Conservation (phyloP, 1,140 invertebrate species). For the Heterodera carotae region DNA sequence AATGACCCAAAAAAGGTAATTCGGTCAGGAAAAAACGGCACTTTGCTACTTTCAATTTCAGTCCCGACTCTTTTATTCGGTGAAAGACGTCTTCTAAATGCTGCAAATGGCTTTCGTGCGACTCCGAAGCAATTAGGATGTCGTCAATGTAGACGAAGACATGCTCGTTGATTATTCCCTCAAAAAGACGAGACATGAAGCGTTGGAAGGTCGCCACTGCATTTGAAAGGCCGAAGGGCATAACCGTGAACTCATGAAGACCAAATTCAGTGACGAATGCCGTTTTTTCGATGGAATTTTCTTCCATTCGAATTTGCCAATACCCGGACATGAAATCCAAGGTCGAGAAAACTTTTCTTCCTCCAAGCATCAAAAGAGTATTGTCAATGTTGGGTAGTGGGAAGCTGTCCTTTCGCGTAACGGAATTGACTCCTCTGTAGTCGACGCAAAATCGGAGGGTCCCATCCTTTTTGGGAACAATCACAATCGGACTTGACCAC, state of each 20-base stretch:
- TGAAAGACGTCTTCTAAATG: slow-evolving; percentile 49
- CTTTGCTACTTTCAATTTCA: slow-evolving; percentile 57
- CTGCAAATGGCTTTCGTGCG: slow-evolving; percentile 22
- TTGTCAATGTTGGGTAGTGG: slow-evolving; percentile 70
- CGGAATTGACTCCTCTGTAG: slow-evolving; percentile 68
- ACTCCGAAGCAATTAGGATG: slow-evolving; percentile 33
- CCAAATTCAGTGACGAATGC: slow-evolving; percentile 56
- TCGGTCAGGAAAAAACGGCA: slow-evolving; percentile 47
- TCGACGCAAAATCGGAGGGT: slow-evolving; percentile 67
- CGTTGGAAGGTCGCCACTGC: slow-evolving; percentile 68
- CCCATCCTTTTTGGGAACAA: slow-evolving; percentile 70
- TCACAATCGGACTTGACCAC: slow-evolving; percentile 63
- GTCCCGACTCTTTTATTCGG: slow-evolving; percentile 35
- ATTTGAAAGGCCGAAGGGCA: slow-evolving; percentile 68
- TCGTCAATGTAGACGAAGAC: slow-evolving; percentile 67
- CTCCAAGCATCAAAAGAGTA: slow-evolving; percentile 61
- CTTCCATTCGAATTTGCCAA: slow-evolving; percentile 46
- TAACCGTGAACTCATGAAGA: slow-evolving; percentile 64
- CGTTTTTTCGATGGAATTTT: slow-evolving; percentile 31
- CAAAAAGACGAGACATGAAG: slow-evolving; percentile 67
- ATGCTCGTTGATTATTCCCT: slow-evolving; percentile 42
- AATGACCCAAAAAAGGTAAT: slow-evolving; percentile 66
- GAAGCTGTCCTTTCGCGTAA: slow-evolving; percentile 67
- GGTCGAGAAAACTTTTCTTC: slow-evolving; percentile 58
- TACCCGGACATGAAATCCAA: slow-evolving; percentile 61